Conservation (phyloP, 2,113 vertebrate genomes). For the Heterotilapia buettikoferi region DNA sequence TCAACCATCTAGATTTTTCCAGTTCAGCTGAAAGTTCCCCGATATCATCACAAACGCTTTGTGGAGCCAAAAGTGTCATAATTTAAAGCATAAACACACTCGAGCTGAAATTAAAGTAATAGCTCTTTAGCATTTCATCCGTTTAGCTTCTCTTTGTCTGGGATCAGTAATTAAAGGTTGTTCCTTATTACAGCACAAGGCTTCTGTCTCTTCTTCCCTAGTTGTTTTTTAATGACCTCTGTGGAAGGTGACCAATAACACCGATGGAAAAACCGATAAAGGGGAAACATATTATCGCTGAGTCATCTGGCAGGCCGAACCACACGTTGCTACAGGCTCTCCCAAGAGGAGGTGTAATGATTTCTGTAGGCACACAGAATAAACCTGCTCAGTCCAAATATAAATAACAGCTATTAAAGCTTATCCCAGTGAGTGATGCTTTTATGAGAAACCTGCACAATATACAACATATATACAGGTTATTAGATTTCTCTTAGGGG, state of each 20-base stretch:
- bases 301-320: constrained; percentile 41
- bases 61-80: neutral
- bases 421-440: constrained; percentile 30
- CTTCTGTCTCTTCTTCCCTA: neutral
- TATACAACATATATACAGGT: constrained; percentile 41
- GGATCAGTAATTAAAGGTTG: constrained; percentile 5
- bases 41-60: neutral
- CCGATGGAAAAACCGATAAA: constrained; percentile 28
- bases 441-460: constrained; percentile 53
- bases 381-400: constrained; percentile 55
- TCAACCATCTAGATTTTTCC: neutral
- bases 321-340: neutral
- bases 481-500: constrained; percentile 46
- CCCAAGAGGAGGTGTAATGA: constrained; percentile 43
- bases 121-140: neutral
- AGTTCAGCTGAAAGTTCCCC: neutral
- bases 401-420: constrained; percentile 60
- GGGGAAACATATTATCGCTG: constrained; percentile 41
- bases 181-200: neutral
- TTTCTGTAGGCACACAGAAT: constrained; percentile 47
- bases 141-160: neutral
- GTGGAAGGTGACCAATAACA: constrained; percentile 41
- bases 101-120: neutral
- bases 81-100: neutral
- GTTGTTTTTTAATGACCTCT: constrained; percentile 49